These are phyloP conservation scores for Sceliomorpha sp. DNA, from an alignment of 2,888 invertebrate genomes.

Conservation along the genomic window DNA sequence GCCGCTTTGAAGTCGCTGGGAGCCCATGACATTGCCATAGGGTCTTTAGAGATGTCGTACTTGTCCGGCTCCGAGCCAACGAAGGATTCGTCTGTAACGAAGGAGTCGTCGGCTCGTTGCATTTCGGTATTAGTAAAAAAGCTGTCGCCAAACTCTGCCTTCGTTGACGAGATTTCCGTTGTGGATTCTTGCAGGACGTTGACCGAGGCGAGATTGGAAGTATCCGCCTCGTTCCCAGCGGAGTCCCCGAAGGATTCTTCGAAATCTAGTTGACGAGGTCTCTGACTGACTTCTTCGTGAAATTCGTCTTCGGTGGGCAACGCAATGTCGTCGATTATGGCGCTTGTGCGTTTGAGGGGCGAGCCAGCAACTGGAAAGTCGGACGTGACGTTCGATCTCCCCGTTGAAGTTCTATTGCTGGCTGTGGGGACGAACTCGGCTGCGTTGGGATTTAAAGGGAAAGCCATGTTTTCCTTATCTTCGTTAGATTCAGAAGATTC, in stretches of 20 bases:
- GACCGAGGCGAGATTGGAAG: slow-evolving; percentile 76
- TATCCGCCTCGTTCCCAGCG: slow-evolving; percentile 74
- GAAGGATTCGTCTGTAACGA: slow-evolving; percentile 64
- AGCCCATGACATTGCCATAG: slow-evolving; percentile 75
- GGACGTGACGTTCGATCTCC: slow-evolving; percentile 68
- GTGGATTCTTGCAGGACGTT: slow-evolving; percentile 20
- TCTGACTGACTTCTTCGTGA: slow-evolving; percentile 83
- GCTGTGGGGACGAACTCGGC: slow-evolving; percentile 90
- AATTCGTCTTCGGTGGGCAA: slow-evolving; percentile 85
- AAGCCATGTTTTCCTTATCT: slow-evolving; percentile 85
- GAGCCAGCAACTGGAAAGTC: slow-evolving; percentile 81
- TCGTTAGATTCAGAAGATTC: too few relatives aligned
- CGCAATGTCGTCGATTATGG: slow-evolving; percentile 83
- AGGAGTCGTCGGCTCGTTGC: slow-evolving; percentile 60
- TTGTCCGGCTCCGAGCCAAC: slow-evolving; percentile 61
- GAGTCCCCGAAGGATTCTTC: slow-evolving; percentile 55
- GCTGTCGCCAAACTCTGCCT: slow-evolving; percentile 81
- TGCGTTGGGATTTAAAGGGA: slow-evolving; percentile 91
- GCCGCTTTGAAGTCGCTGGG: slow-evolving; percentile 70
- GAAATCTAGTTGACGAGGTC: slow-evolving; percentile 83
- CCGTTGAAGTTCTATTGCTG: slow-evolving; percentile 80
- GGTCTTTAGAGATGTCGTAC: slow-evolving; percentile 67
- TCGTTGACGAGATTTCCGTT: slow-evolving; percentile 80
- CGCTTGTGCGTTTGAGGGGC: slow-evolving; percentile 86
- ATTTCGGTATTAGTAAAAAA: slow-evolving; percentile 68